A percentile compares a stretch with the other conserved stretches of the same genome.
Evolutionary conservation across 2,797 vertebrate species (phyloP).

Genomic region (Pipistrellus pipistrellus): DNA sequence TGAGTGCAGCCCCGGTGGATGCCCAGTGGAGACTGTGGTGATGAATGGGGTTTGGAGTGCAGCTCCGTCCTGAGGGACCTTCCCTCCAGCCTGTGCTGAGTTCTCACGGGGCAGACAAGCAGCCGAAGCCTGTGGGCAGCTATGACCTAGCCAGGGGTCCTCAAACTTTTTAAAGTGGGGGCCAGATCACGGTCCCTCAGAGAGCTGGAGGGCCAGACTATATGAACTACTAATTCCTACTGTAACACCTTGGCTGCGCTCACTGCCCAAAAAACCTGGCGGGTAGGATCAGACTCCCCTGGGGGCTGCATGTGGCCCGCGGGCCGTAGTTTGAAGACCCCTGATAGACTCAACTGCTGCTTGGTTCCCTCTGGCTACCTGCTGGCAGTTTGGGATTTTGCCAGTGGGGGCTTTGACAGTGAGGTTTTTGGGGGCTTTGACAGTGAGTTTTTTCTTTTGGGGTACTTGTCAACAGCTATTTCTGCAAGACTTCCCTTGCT

Average conservation of each 20-base stretch:
- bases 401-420: background rate
- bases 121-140: background rate
- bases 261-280: no score
- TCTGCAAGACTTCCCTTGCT: constrained; percentile 14
- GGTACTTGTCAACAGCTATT: background rate
- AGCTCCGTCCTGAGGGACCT: background rate
- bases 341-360: background rate
- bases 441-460: background rate
- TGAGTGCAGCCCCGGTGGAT: accelerated
- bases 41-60: background rate
- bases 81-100: background rate
- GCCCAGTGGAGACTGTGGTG: background rate
- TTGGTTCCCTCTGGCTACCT: background rate
- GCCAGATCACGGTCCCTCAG: no score
- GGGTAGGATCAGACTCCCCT: no score
- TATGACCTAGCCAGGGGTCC: no score
- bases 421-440: background rate
- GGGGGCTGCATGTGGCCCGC: no score
- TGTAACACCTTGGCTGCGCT: no score
- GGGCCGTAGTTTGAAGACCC: no score
- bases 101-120: background rate
- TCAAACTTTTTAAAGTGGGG: no score
- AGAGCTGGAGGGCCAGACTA: no score
- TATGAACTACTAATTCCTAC: no score
- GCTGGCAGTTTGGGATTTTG: background rate